Evolutionary conservation across 2,113 vertebrate species (phyloP), one percentile per base, ranked within the genome.

Genomic region (Rhinopomastus cyanomelas): DNA sequence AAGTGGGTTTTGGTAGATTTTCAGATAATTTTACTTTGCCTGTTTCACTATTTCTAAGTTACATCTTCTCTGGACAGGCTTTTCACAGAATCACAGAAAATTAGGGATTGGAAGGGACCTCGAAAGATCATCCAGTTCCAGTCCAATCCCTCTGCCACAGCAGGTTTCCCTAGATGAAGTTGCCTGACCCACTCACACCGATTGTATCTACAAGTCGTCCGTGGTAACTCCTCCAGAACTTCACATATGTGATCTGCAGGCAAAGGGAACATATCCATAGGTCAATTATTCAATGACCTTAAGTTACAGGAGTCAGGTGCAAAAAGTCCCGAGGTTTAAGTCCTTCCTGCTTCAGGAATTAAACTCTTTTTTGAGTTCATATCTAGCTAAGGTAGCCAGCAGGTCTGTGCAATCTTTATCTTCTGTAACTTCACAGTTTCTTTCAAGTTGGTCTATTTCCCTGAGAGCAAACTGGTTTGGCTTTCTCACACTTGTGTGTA

Each of bases 351-450:
- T 89, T 83, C 72, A 77, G 39, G 61, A 91, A 77, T 83, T 82
- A 80, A 79, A 79, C 9, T 65, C 9, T 61, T 90, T 26, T 42
- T 49, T 30, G 51, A 82, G 37, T 55, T 90, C 56, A 51, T 81
- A 85, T 68, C 87, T 80, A 81, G 79, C 59, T 61, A 44, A 74
- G 23, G 15, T 52, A 93, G 42, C 55, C 32, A 77, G 55, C 9
- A 82, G 64, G 56, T 85, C 85, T 85, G 79, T 67, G 60, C 27
- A 92, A 74, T 82, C 85, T 87, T 90, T 79, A 79, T 68, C 44
- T 85, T 87, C 73, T 66, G 85, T 64, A 66, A 91, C 90, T 85
- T 80, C 37, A 71, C 42, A 65, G 68, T 84, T 93, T 68, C 53
- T 83, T 88, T 44, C 17, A 76, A 90, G 52, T 56, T 36, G 59